Evolutionary conservation across 2,888 invertebrate species (phyloP), one percentile per base, ranked within the genome.

Genomic region (Kuschelorhynchus macadamiae): DNA sequence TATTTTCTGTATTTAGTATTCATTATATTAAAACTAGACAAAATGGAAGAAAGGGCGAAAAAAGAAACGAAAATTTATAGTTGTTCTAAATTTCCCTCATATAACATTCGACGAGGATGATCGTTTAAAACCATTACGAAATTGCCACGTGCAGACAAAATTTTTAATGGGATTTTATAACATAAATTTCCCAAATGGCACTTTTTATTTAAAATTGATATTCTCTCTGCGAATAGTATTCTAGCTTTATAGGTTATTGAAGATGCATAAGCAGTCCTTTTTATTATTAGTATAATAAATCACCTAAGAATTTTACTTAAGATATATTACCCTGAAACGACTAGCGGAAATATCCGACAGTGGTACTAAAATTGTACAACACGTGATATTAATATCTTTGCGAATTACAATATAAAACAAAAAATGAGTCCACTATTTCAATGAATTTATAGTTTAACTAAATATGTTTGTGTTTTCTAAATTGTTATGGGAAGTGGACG

Each of bases 101-200:
- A n/a, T n/a, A n/a, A n/a, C n/a, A n/a, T n/a, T n/a, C n/a, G 17
- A 33, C 25, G 30, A 32, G 36, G 60, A 60, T 60, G 59, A 67
- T 41, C 61, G 47, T 42, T 61, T 56, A 50, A 61, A 56, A 42
- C 61, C 56, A 61, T 61, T 67, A 49, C 21, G 49, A 50, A 59
- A 61, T 61, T 49, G 67, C 67, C 21, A 50, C 61, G n/a, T n/a
- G 67, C 56, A 49, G 55, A 61, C 61, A 61, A 67, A 56, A 67
- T 61, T 49, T 61, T 66, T 60, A 66, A 60, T 66, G 47, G 55
- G 20, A 36, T 66, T 47, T 20, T 20, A 32, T 16, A 21, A 47
- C 39, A 66, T 66, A 65, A 47, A 50, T 65, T 50, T 57, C 57
- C 39, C 18, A 33, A 62, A 62, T 21, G 62, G 47, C 62, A 52